phyloP scores from a whole-genome alignment of 2,797 vertebrate species.

The Morelia viridis region DNA sequence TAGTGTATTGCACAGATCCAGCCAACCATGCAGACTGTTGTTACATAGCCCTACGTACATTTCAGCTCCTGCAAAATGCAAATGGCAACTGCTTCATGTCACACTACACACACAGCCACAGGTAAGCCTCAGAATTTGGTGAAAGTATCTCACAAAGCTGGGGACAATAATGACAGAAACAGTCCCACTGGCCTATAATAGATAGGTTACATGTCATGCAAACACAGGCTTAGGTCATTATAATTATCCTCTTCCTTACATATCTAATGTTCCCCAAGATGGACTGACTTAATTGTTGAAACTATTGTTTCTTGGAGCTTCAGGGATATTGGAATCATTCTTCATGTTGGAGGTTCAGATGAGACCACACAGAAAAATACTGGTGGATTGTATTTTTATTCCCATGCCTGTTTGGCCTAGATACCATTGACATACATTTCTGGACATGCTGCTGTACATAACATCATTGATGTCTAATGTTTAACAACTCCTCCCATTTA shows the following conservation, averaged over 20 bases:
- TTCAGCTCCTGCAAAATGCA: background rate
- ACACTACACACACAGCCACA: background rate
- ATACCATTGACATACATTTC: background rate
- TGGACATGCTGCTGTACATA: background rate
- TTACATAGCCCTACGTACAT: background rate
- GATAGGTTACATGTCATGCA: background rate
- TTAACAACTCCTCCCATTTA: slow-evolving; percentile 12
- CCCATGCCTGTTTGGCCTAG: background rate
- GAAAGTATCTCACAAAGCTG: background rate
- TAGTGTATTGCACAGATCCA: background rate
- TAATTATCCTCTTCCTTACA: background rate
- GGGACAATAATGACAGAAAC: background rate
- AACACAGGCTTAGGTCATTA: background rate
- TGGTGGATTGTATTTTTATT: background rate
- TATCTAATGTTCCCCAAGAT: background rate
- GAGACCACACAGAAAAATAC: background rate
- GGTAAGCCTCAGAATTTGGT: background rate
- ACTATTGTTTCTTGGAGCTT: background rate
- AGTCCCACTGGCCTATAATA: background rate
- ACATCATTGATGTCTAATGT: background rate
- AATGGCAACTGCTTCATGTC: background rate
- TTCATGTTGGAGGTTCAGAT: background rate
- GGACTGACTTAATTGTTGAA: background rate
- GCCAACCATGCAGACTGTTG: background rate
- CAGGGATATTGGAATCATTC: background rate